Conservation (phyloP, 2,888 invertebrate genomes). For the Azorinus chamasolen region DNA sequence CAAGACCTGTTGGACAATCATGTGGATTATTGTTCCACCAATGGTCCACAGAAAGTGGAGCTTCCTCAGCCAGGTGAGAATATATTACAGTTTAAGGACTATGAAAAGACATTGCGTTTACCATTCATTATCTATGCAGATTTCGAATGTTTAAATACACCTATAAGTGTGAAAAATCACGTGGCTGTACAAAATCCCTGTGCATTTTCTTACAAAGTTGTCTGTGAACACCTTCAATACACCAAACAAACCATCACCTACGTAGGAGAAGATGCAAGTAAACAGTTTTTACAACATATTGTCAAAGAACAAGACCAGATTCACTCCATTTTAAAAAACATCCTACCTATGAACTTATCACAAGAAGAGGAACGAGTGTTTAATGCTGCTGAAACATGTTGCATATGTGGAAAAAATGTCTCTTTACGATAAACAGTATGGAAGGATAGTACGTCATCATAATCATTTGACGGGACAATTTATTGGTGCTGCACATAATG, state of each 20-base stretch:
- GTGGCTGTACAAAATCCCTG: slow-evolving; percentile 1
- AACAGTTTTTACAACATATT: slow-evolving; percentile 19
- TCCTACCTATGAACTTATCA: slow-evolving; percentile 34
- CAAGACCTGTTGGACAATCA: slow-evolving; percentile 30
- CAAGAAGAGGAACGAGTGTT: background rate
- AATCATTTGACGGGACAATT: too few species aligned
- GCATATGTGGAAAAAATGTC: slow-evolving; percentile 14
- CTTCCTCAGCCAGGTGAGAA: slow-evolving; percentile 18
- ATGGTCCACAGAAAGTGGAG: slow-evolving; percentile 4
- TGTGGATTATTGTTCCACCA: slow-evolving; percentile 19
- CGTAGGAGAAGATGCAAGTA: slow-evolving; percentile 21
- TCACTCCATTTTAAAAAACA: slow-evolving; percentile 11
- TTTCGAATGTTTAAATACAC: slow-evolving; percentile 10
- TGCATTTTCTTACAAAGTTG: slow-evolving; percentile 40
- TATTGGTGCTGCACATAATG: too few species aligned
- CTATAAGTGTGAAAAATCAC: background rate
- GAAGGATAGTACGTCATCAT: too few species aligned
- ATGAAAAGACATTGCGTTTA: slow-evolving; percentile 11
- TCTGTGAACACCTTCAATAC: slow-evolving; percentile 35
- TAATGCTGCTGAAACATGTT: slow-evolving; percentile 11
- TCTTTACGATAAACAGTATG: slow-evolving; percentile 3
- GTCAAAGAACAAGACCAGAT: slow-evolving; percentile 35
- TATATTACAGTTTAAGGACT: slow-evolving; percentile 24
- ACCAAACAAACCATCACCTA: slow-evolving; percentile 40
- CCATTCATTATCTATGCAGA: slow-evolving; percentile 12